Conservation (phyloP, 2,888 invertebrate species). For the Venustoraphidia nigricollis region DNA sequence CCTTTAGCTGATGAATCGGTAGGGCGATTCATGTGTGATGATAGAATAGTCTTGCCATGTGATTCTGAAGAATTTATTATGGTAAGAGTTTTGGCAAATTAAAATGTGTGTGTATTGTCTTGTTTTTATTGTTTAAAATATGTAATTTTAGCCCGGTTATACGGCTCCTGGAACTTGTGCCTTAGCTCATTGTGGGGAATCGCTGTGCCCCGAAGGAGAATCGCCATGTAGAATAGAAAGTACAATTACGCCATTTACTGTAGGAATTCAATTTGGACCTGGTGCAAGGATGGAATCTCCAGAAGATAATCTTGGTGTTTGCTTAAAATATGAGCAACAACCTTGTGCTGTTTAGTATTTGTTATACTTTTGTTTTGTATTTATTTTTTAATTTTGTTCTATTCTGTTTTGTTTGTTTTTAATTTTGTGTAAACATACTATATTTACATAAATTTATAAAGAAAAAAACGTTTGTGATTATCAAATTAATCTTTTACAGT, state of each 20-base stretch:
- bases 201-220: conserved; percentile 43
- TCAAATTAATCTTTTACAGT: too few species aligned
- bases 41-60: conserved; percentile 66
- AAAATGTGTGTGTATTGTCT: background rate
- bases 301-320: conserved; percentile 72
- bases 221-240: conserved; percentile 53
- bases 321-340: conserved; percentile 55
- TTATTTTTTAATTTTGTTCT: conserved; percentile 4
- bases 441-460: too few species aligned
- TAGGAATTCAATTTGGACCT: conserved; percentile 64
- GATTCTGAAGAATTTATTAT: conserved; percentile 72
- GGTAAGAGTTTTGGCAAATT: conserved; percentile 25
- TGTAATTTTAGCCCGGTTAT: conserved; percentile 35
- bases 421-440: too few species aligned
- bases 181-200: conserved; percentile 62
- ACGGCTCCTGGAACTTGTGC: conserved; percentile 52
- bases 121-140: conserved; percentile 1
- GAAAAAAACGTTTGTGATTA: too few species aligned
- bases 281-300: conserved; percentile 47
- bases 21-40: conserved; percentile 34
- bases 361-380: too few species aligned
- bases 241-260: conserved; percentile 59
- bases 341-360: conserved; percentile 35
- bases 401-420: background rate
- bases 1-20: conserved; percentile 21